These are phyloP conservation scores for Leptinotarsa texana DNA, from an alignment of 1,140 invertebrate genomes.

Conservation along the genomic window DNA sequence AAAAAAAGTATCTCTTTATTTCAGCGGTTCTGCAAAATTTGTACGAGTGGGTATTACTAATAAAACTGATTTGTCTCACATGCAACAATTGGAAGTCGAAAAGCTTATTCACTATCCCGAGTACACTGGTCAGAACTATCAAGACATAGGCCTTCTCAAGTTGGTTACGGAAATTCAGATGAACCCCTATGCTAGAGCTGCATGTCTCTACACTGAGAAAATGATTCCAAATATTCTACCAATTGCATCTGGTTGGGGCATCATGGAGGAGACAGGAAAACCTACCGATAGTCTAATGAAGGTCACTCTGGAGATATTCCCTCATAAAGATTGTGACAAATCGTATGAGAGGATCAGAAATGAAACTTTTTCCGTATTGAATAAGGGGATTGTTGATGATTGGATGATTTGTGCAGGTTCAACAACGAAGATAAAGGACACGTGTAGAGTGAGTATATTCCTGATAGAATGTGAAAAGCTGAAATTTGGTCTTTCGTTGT, in stretches of 20 bases:
- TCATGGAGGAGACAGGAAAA: slow-evolving; percentile 50
- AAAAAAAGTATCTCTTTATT: slow-evolving; percentile 6
- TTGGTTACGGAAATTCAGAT: slow-evolving; percentile 57
- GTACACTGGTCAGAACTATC: slow-evolving; percentile 61
- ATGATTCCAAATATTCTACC: slow-evolving; percentile 24
- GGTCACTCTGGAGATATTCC: slow-evolving; percentile 55
- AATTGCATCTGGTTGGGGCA: slow-evolving; percentile 48
- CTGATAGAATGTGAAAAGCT: too few relatives aligned
- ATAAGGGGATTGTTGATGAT: slow-evolving; percentile 56
- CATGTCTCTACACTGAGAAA: slow-evolving; percentile 61
- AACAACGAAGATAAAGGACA: slow-evolving; percentile 47
- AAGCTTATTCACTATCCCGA: slow-evolving; percentile 56
- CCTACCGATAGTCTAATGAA: slow-evolving; percentile 58
- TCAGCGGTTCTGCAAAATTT: slow-evolving; percentile 36
- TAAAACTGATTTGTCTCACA: slow-evolving; percentile 43
- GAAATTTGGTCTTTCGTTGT: too few relatives aligned
- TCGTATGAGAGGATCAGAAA: slow-evolving; percentile 39
- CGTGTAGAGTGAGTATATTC: slow-evolving; percentile 52
- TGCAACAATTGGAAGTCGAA: slow-evolving; percentile 27
- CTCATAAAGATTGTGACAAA: slow-evolving; percentile 41
- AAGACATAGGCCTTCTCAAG: slow-evolving; percentile 67
- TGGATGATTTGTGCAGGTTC: slow-evolving; percentile 71
- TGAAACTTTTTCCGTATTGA: slow-evolving; percentile 49
- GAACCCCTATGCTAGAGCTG: slow-evolving; percentile 57
- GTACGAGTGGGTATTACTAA: slow-evolving; percentile 57